phyloP scores from a whole-genome alignment of 1,140 invertebrate species.

The Zaprionus vittiger region DNA sequence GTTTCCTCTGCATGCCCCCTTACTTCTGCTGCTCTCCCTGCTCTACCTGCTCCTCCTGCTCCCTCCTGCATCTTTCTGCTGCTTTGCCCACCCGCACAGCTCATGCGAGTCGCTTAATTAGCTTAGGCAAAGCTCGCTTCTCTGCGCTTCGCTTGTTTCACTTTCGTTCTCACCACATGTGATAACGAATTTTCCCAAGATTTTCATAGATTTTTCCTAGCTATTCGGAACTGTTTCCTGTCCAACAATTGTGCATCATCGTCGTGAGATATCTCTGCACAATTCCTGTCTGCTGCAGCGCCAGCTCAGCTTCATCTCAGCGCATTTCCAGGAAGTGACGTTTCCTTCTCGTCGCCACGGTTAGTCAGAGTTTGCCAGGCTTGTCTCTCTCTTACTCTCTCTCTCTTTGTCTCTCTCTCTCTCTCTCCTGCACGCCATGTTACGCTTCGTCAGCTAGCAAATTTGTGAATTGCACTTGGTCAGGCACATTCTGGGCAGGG shows the following conservation, averaged over 20 bases:
- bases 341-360: slow-evolving; percentile 56
- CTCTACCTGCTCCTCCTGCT: not conserved
- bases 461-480: slow-evolving; percentile 4
- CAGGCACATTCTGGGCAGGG: not conserved
- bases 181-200: slow-evolving; percentile 44
- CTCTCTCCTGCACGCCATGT: not conserved
- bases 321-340: slow-evolving; percentile 75
- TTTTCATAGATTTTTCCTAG: slow-evolving; percentile 46
- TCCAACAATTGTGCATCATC: slow-evolving; percentile 24
- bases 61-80: slow-evolving; percentile 29
- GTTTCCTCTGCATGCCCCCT: not conserved
- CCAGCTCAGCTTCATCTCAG: slow-evolving; percentile 21
- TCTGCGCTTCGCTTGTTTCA: slow-evolving; percentile 53
- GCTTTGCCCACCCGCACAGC: slow-evolving; percentile 46
- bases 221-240: slow-evolving; percentile 54
- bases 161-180: slow-evolving; percentile 71
- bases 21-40: no score
- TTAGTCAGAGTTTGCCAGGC: not conserved
- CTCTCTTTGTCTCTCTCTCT: not conserved
- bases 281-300: slow-evolving; percentile 23
- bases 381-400: not conserved
- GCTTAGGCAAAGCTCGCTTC: slow-evolving; percentile 30
- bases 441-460: not conserved
- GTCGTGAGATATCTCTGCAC: not conserved
- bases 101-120: slow-evolving; percentile 73